phyloP scores from a whole-genome alignment of 2,888 invertebrate genomes.

The Drosophila dives region DNA sequence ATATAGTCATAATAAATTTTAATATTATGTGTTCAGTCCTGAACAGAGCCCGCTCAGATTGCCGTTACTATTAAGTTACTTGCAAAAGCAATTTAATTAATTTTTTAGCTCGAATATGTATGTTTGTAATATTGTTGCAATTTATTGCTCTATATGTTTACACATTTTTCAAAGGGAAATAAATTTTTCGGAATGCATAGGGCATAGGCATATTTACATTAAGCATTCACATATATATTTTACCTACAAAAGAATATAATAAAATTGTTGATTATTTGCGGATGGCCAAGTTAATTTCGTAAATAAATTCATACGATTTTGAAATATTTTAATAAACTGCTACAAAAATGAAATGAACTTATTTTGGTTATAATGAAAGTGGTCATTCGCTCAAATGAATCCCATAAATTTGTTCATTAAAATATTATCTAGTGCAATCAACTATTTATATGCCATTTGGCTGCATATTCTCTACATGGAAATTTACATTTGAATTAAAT shows the following conservation, averaged over 20 bases:
- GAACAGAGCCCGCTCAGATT: neutral
- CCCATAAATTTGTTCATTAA: conserved; percentile 29
- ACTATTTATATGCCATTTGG: conserved; percentile 54
- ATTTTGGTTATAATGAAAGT: conserved; percentile 12
- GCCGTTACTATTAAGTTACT: conserved; percentile 4
- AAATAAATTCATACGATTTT: conserved; percentile 20
- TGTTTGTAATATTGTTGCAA: neutral
- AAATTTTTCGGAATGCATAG: conserved; percentile 31
- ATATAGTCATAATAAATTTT: neutral
- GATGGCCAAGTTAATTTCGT: conserved; percentile 34
- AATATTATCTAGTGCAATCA: neutral
- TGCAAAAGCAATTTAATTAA: conserved; percentile 37
- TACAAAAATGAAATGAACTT: conserved; percentile 3
- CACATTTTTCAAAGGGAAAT: conserved; percentile 45
- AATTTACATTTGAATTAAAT: neutral
- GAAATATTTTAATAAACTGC: conserved; percentile 60
- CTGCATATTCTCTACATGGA: conserved; percentile 19
- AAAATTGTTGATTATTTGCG: conserved; percentile 28
- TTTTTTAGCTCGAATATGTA: conserved; percentile 14
- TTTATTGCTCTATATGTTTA: conserved; percentile 28
- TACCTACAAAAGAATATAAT: conserved; percentile 11
- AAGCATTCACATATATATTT: conserved; percentile 22
- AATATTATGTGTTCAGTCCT: neutral
- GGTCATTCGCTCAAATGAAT: conserved; percentile 15
- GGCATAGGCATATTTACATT: conserved; percentile 31